These are phyloP conservation scores for Phylloscopus collybita DNA, from an alignment of 2,797 vertebrate species.

Conservation along the genomic window DNA sequence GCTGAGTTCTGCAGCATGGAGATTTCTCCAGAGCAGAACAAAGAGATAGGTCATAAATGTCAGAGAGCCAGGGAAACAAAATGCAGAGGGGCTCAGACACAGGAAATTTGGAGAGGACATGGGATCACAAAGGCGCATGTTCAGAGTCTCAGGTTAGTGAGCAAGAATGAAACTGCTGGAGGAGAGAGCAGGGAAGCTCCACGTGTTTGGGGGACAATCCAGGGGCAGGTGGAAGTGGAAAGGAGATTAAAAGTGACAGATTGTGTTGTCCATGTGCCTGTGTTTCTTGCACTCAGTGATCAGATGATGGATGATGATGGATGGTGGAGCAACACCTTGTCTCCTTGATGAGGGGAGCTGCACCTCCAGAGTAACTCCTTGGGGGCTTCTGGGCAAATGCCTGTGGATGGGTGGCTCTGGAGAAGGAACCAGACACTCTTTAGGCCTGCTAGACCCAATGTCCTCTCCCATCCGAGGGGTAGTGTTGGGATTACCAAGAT, in stretches of 20 bases:
- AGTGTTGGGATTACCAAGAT: neutral
- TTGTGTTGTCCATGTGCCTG: neutral
- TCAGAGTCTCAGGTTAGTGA: neutral
- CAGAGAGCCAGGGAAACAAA: neutral
- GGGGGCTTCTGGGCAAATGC: neutral
- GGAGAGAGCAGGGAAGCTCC: neutral
- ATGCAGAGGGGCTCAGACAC: constrained; percentile 3
- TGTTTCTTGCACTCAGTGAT: neutral
- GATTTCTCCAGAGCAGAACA: constrained; percentile 6
- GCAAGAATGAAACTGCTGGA: neutral
- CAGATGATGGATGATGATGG: neutral
- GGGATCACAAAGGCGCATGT: neutral
- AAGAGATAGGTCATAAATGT: neutral
- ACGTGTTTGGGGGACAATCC: neutral
- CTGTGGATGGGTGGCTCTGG: neutral
- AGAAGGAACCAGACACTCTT: neutral
- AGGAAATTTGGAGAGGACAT: constrained; percentile 32
- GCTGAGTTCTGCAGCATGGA: neutral
- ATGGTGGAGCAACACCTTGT: neutral
- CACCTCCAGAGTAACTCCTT: neutral
- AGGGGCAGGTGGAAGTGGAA: neutral
- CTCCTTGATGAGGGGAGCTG: neutral
- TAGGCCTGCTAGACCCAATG: neutral
- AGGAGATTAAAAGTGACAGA: neutral
- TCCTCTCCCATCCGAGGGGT: neutral